Base-by-base conservation (phyloP, 2,888 invertebrate genomes). In the Acanthacorydalis orientalis region DNA sequence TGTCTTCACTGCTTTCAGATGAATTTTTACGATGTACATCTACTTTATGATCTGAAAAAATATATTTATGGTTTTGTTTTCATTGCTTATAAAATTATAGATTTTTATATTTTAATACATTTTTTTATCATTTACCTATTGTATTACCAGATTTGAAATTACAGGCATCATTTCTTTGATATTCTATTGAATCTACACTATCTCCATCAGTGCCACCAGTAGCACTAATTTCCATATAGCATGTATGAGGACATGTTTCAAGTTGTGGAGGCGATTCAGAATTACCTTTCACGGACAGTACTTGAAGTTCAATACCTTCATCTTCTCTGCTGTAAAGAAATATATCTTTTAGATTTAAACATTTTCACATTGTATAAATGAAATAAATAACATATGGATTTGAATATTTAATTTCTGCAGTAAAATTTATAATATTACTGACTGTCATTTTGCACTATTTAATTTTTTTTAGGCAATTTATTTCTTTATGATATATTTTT, bases 1-100 rank as follows among this genome's bases (percentile, higher is more conserved):
- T 77, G 52, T 84, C 83, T 60, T 85, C 83, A 55, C 85, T 85
- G 52, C 88, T 88, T 64, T 86, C 88, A 0, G 88, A 88, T 59
- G 88, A 89, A 63, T 89, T 88, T 63, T 89, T 90, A 49, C 90
- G 77, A 68, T 92, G 91, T 47, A 92, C 90, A 67, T 92, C 91
- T 50, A 89, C 91, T 73, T 90, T 89, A 56, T 91, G 73, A 73
- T 91, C 90, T 80, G 64, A 9, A 67, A 69, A 53, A 43, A 44
- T 39, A 6, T 7, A 2, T 16, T 10, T 15, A 44, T 39, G 42
- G 31, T 8, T 11, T 31, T 9, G 4, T 23, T 4, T 23, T 4
- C 6, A 23, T 23, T n/a, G n/a, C n/a, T 23, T 23, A 6, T 23
- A 23, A 23, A 6, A 23, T 23, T 23, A 23, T 6, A 4, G 23